Evolutionary conservation across 2,888 invertebrate species (phyloP), one percentile per base, ranked within the genome.

Genomic region (Psylliodes chrysocephalus): DNA sequence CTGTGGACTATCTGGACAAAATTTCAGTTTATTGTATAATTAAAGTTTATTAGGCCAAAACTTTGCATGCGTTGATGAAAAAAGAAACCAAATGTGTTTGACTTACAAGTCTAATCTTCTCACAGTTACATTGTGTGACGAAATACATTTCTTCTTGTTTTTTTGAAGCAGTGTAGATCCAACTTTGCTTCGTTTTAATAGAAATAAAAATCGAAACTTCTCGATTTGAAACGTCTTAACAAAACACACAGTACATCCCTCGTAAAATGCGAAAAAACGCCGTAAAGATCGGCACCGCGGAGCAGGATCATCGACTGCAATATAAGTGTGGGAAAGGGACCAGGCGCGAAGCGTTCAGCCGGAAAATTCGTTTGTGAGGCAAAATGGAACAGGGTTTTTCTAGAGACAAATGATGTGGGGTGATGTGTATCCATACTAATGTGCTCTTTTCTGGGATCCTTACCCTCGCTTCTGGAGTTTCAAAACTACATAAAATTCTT

Each of bases 361-460:
- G 78, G 82, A 82, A 83, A 83, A 83, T 83, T 83, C 82, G 82
- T 82, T 83, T 83, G 82, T 83, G 77, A 79, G 79, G 78, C 81
- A 82, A 82, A 82, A 82, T 82, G 81, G 81, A 79, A 79, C 79
- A 77, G 78, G 80, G 78, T 81, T 82, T 82, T 82, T 79, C 80
- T 78, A 77, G 80, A 82, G 82, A 82, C 82, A 82, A 82, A 82
- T 82, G 82, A 82, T 81, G 79, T 78, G 76, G 76, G 77, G 77
- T 81, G 81, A 81, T 81, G 79, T 78, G 76, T 75, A 76, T 64
- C 64, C 67, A 60, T 62, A 61, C 67, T 64, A 54, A 72, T 69
- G 68, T 66, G 68, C 56, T 64, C 70, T 70, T 72, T 72, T 70
- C 69, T 62, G 56, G 56, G 63, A 61, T 60, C 59, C 55, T 64